Evolutionary conservation across 2,888 invertebrate species (phyloP), one percentile per base, ranked within the genome.

Genomic region (Sinelater perroti): DNA sequence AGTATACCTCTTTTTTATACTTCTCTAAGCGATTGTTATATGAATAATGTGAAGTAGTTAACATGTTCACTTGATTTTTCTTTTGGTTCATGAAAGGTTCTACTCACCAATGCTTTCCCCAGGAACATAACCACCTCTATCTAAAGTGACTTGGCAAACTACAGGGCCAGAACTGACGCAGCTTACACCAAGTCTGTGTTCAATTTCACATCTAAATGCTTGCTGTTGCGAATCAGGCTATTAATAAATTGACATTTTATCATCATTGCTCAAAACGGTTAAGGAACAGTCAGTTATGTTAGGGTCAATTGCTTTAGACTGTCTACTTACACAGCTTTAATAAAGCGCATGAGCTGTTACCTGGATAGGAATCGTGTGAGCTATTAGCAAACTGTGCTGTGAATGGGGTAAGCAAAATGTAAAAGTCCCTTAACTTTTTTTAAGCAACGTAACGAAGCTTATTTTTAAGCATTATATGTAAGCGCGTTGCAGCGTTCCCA

Each of bases 91-190:
- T 10, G 42, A 21, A 31, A 2, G 11, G 36, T 14, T n/a, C n/a
- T 20, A 20, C 51, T 54, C 87, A 68, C 88, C 86, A 76, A 97
- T 90, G 73, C 90, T 93, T 80, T 97, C 95, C 2, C 96, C 97
- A 8, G 96, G 95, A 59, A 97, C 95, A 80, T 94, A 97, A 14
- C 96, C 97, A 55, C 94, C 93, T 72, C 95, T 87, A 80, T 95
- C 94, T 63, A 97, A 81, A 61, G 90, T 84, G 61, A 96, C 93
- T 71, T 90, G 85, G 74, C 95, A 95, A 46, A 89, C 83, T 38
- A 97, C 92, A 5, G 90, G 86, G 42, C 97, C 97, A 35, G 93
- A 90, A 64, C 92, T 90, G 65, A 94, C 88, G 75, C 95, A 95
- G 31, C 90, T 90, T 68, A 93, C 88, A 52, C 95, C 95, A 68